Base-by-base conservation (phyloP, 2,888 invertebrate genomes). In the Xiphydria camelus region DNA sequence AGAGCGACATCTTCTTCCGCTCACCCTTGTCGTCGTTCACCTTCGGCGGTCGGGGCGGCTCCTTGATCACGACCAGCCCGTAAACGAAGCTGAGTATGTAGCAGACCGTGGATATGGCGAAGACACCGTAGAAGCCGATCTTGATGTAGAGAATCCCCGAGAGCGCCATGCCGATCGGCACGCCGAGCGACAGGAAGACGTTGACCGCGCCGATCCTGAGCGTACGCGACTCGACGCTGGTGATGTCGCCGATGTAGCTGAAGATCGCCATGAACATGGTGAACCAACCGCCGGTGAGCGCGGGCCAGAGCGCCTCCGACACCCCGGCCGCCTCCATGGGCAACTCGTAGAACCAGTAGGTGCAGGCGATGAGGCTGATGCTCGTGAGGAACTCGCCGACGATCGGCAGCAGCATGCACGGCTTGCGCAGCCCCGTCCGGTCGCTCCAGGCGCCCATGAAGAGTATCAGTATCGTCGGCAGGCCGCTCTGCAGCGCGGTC, bases 221-320 rank as follows among this genome's bases (percentile, higher is more conserved):
- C 15, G 94, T 94, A 59, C 93, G 83, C 59, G 87, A 88, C 71
- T 91, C 87, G 52, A 89, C 84, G 2, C 88, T 86, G 2, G 93
- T 91, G 10, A 92, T 87, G 68, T 94, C 92, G 2, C 87, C 90
- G 47, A 94, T 87, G 69, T 93, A 94, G 76, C 91, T 90, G 76
- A 94, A 89, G 54, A 92, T 86, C 14, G 90, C 90, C 90, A 91
- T 91, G 61, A 91, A 86, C 90, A 91, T 90, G 20, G 90, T 90
- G 70, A 90, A 89, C 91, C 91, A 91, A 5, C 91, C 91, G 6
- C 91, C 88, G 1, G 89, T 89, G 4, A 91, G 66, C 0, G 89
- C 89, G 2, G 91, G 91, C 73, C 90, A 90, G 53, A 91, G 80
- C 1, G 89, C 88, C 73, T 91, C 91, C 1, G 88, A 85, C 4